These are phyloP conservation scores for Trichoplax adhaerens DNA, from an alignment of 37 sponge, comb jelly and placozoan species.

Conservation along the genomic window DNA sequence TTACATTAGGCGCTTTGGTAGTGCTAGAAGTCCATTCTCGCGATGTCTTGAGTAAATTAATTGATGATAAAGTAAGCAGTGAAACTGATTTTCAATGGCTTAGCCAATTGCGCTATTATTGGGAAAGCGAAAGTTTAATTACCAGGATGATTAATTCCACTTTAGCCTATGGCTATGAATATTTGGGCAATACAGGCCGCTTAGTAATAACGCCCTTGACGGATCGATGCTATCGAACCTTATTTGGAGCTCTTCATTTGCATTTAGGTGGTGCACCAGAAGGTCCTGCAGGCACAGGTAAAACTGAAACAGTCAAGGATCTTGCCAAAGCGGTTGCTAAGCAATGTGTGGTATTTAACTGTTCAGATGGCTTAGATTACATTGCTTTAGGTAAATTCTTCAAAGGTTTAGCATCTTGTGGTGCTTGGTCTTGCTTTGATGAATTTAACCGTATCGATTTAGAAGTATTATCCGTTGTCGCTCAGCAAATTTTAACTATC, in stretches of 20 bases:
- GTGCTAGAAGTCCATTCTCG: conserved; percentile 96
- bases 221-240: conserved; percentile 70
- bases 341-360: conserved; percentile 99
- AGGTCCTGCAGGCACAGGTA: conserved; percentile 99
- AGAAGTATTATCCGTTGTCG: conserved; percentile 93
- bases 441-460: conserved; percentile 99
- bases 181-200: conserved; percentile 89
- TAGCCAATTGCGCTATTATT: conserved; percentile 96
- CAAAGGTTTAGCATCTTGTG: conserved; percentile 97
- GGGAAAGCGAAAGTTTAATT: conserved; percentile 86
- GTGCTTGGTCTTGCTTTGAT: conserved; percentile 99
- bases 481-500: conserved; percentile 94
- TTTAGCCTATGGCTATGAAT: conserved; percentile 95
- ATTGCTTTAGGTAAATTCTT: conserved; percentile 99
- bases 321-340: conserved; percentile 98
- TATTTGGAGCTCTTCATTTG: conserved; percentile 97
- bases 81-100: conserved; percentile 96
- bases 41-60: conserved; percentile 84
- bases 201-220: conserved; percentile 98
- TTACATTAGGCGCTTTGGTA: conserved; percentile 90
- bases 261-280: conserved; percentile 98
- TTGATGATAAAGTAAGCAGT: conserved; percentile 60
- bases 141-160: conserved; percentile 98
- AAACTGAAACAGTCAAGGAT: conserved; percentile 99
- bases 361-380: conserved; percentile 99